These are phyloP conservation scores for Drosophila arawakana DNA, from an alignment of 1,140 invertebrate species.

Conservation along the genomic window DNA sequence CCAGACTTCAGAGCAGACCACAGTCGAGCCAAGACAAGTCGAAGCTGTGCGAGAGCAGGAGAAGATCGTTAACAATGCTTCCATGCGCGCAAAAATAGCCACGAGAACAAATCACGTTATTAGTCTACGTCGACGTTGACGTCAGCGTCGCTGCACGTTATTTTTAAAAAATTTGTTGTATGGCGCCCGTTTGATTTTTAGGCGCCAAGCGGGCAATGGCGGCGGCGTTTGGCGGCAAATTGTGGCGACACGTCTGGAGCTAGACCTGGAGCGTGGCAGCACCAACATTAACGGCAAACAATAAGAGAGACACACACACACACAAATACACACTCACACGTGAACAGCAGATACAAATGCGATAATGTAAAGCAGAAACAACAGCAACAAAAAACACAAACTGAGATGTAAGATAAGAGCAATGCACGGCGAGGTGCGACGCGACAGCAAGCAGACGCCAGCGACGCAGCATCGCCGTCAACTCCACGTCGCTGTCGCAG, in stretches of 20 bases:
- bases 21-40: neutral
- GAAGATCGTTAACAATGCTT: constrained; percentile 44
- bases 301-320: constrained; percentile 9
- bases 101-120: constrained; percentile 76
- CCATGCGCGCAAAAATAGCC: constrained; percentile 51
- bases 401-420: constrained; percentile 75
- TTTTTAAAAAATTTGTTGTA: constrained; percentile 60
- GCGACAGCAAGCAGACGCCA: constrained; percentile 68
- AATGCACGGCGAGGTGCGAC: constrained; percentile 52
- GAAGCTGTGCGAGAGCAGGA: constrained; percentile 20
- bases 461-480: constrained; percentile 31
- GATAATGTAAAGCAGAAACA: constrained; percentile 43
- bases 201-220: constrained; percentile 67
- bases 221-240: constrained; percentile 78
- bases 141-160: constrained; percentile 69
- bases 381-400: constrained; percentile 20
- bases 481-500: constrained; percentile 31
- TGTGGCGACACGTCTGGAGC: constrained; percentile 83
- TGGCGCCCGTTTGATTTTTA: constrained; percentile 79
- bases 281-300: constrained; percentile 34
- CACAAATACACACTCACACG: neutral
- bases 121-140: constrained; percentile 38
- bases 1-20: neutral
- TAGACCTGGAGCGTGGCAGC: constrained; percentile 57
- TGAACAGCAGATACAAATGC: constrained; percentile 26